These are phyloP conservation scores for Potamilus streckersoni DNA, from an alignment of 1,140 invertebrate species.

Conservation along the genomic window DNA sequence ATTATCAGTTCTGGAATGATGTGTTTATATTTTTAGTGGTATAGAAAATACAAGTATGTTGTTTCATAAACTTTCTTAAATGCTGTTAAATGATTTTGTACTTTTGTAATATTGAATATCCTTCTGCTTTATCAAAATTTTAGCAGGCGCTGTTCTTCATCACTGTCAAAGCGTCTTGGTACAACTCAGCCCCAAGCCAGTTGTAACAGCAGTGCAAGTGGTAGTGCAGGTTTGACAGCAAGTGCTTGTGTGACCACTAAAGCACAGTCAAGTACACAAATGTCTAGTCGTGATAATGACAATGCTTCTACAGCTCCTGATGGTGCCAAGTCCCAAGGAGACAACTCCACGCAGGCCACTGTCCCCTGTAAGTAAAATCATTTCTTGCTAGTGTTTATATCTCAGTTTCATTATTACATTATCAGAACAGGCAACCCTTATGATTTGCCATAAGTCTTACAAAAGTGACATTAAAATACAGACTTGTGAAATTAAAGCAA, in stretches of 20 bases:
- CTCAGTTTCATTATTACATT: no score
- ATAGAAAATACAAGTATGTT: background rate
- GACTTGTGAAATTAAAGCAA: no score
- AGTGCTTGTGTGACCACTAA: constrained; percentile 26
- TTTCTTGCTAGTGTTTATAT: no score
- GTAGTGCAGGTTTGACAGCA: background rate
- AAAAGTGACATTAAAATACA: no score
- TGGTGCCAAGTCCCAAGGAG: constrained; percentile 21
- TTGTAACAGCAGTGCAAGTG: constrained; percentile 12
- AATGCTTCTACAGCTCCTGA: constrained; percentile 13
- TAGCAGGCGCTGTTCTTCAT: constrained; percentile 74
- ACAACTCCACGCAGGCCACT: constrained; percentile 7
- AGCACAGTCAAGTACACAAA: constrained; percentile 33
- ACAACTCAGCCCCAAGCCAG: constrained; percentile 27
- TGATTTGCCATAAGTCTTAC: no score
- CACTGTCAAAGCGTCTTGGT: constrained; percentile 69
- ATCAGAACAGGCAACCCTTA: no score
- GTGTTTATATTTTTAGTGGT: background rate
- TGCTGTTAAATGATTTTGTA: background rate
- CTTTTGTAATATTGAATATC: background rate
- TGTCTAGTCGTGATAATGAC: constrained; percentile 36
- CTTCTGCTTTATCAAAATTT: constrained; percentile 31
- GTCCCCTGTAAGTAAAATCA: constrained; percentile 17
- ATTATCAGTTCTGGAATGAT: background rate
- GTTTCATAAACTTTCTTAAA: background rate